Percentiles rank a stretch among this genome's conserved stretches.
Evolutionary conservation across 35 echinoderm and acorn worm species (phyloP).

Genomic region (Heliocidaris tuberculata): DNA sequence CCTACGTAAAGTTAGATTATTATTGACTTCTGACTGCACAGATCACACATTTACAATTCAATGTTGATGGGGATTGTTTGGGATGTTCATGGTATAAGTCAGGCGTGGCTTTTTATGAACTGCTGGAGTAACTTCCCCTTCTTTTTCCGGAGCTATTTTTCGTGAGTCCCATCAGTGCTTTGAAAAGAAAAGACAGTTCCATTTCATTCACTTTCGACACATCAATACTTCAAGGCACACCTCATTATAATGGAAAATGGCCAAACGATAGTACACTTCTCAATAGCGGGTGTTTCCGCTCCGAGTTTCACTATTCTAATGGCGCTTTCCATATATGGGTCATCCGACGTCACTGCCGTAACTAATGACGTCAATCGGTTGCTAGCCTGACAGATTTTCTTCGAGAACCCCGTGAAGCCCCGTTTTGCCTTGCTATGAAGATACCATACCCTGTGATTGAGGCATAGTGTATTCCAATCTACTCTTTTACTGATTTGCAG

Average conservation of each 20-base stretch:
- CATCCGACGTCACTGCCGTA: conserved; percentile 51
- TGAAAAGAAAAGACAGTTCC: conserved; percentile 1
- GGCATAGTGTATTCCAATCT: not conserved
- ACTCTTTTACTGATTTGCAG: not conserved
- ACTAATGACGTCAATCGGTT: conserved; percentile 55
- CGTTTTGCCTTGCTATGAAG: conserved; percentile 41
- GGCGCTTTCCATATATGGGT: conserved; percentile 51
- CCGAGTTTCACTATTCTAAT: conserved; percentile 50
- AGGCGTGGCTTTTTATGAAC: not conserved
- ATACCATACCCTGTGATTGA: not conserved
- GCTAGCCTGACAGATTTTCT: conserved; percentile 51
- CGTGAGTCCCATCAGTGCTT: not conserved
- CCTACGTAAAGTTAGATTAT: not conserved
- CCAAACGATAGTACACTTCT: conserved; percentile 41
- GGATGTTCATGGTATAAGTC: not conserved
- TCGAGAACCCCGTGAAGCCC: conserved; percentile 44
- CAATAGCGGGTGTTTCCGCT: conserved; percentile 23
- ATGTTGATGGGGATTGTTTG: not conserved
- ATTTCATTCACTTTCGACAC: conserved; percentile 12
- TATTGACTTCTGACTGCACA: not conserved
- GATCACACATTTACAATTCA: not conserved
- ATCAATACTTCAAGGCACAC: conserved; percentile 32
- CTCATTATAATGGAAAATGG: conserved; percentile 43
- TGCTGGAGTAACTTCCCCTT: not conserved
- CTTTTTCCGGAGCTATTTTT: not conserved